Evolutionary conservation across 2,113 vertebrate genomes (phyloP).

Genomic region (Danionella cerebrum): DNA sequence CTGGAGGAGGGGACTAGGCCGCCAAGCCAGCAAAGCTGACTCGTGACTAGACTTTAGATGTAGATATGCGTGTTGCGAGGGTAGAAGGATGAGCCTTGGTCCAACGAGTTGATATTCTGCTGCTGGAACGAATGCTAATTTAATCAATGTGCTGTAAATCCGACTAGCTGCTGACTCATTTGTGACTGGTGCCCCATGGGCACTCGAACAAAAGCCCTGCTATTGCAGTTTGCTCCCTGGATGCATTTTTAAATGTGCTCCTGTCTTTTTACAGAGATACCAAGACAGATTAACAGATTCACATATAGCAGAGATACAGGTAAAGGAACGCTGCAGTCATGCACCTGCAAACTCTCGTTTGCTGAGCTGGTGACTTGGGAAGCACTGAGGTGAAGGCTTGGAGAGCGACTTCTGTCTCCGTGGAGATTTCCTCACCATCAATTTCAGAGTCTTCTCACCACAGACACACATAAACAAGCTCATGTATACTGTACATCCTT

Average conservation of each 20-base stretch:
- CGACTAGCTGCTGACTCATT: slow-evolving; percentile 80
- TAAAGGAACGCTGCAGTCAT: slow-evolving; percentile 12
- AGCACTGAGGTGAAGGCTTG: slow-evolving; percentile 24
- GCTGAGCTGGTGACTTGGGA: slow-evolving; percentile 37
- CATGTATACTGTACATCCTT: slow-evolving; percentile 6
- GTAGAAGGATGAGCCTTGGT: slow-evolving; percentile 3
- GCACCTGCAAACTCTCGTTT: slow-evolving; percentile 33
- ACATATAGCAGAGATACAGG: neutral
- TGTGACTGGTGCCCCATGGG: slow-evolving; percentile 65
- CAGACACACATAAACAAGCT: slow-evolving; percentile 7
- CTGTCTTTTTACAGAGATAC: neutral
- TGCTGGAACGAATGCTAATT: slow-evolving; percentile 87
- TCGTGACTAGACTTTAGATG: slow-evolving; percentile 2
- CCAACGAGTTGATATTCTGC: slow-evolving; percentile 56
- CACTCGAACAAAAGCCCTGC: slow-evolving; percentile 57
- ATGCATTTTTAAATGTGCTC: slow-evolving; percentile 35
- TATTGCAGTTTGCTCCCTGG: slow-evolving; percentile 54
- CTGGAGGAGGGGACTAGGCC: neutral
- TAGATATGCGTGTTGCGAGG: slow-evolving; percentile 26
- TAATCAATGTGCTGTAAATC: slow-evolving; percentile 87
- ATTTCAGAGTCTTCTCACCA: slow-evolving; percentile 23
- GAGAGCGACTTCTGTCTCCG: slow-evolving; percentile 21
- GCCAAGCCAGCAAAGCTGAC: neutral
- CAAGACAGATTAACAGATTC: neutral
- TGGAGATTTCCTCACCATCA: slow-evolving; percentile 34